Evolutionary conservation across 2,888 invertebrate genomes (phyloP).

Genomic region (Sminthurides aquaticus): DNA sequence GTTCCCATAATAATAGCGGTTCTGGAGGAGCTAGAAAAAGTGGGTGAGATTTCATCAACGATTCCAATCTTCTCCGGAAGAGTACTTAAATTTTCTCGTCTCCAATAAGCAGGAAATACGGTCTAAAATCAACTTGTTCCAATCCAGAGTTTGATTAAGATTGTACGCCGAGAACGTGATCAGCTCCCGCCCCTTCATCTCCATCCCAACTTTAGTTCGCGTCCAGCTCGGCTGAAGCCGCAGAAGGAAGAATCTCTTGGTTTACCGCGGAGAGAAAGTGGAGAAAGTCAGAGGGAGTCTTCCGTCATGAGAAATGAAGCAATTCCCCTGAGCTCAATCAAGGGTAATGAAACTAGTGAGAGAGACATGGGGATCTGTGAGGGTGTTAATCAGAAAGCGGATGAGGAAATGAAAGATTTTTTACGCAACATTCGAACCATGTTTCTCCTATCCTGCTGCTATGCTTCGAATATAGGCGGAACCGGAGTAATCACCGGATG

Average conservation of each 20-base stretch:
- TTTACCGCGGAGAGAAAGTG: too few relatives aligned
- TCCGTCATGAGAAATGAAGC: too few relatives aligned
- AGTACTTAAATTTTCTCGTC: neutral
- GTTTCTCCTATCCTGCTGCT: constrained; percentile 39
- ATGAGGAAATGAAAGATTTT: constrained; percentile 2
- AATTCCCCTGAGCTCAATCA: constrained; percentile 3
- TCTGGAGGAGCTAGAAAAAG: constrained; percentile 20
- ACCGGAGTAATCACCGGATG: constrained; percentile 39
- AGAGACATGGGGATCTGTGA: neutral
- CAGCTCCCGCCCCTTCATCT: too few relatives aligned
- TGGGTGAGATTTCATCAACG: neutral
- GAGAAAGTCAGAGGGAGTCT: too few relatives aligned
- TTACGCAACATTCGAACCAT: constrained; percentile 32
- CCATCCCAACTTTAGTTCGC: too few relatives aligned
- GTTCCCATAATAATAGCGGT: constrained; percentile 23
- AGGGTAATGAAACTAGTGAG: neutral
- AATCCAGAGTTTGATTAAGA: neutral
- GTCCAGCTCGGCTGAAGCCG: too few relatives aligned
- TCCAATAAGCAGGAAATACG: neutral
- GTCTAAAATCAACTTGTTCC: neutral
- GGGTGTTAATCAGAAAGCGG: neutral
- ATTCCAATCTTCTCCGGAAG: neutral
- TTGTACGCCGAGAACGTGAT: neutral
- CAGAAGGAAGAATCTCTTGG: too few relatives aligned
- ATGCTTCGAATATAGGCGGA: constrained; percentile 41